Conservation (phyloP, 2,113 vertebrate genomes). For the Tinamus guttatus region DNA sequence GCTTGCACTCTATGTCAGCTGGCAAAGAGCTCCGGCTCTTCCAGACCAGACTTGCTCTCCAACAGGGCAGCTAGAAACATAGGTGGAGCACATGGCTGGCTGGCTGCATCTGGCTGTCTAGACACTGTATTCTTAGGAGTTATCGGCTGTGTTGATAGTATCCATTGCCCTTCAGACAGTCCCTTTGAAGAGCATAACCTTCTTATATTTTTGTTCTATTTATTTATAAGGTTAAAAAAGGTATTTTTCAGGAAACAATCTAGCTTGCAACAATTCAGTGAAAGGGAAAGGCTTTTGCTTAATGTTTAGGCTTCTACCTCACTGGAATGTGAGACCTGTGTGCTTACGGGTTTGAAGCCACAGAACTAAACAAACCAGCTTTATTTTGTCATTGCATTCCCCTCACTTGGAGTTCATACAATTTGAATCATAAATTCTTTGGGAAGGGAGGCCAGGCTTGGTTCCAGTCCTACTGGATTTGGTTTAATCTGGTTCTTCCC, state of each 20-base stretch:
- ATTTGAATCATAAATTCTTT: no score
- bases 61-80: accelerated
- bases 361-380: not conserved
- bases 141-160: not conserved
- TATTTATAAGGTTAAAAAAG: not conserved
- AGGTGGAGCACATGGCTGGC: accelerated
- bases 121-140: not conserved
- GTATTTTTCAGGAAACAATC: not conserved
- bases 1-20: not conserved
- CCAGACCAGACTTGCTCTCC: not conserved
- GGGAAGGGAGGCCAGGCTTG: not conserved
- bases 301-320: not conserved
- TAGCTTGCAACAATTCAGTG: not conserved
- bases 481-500: not conserved
- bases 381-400: not conserved
- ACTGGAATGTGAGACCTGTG: not conserved
- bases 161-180: not conserved
- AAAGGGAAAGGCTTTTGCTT: not conserved
- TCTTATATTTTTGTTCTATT: not conserved
- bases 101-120: not conserved
- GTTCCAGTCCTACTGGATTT: not conserved
- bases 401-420: not conserved
- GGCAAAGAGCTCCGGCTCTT: not conserved
- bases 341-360: not conserved
- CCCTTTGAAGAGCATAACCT: not conserved